Evolutionary conservation across 2,888 invertebrate genomes (phyloP).

Genomic region (Eubasilissa splendida): DNA sequence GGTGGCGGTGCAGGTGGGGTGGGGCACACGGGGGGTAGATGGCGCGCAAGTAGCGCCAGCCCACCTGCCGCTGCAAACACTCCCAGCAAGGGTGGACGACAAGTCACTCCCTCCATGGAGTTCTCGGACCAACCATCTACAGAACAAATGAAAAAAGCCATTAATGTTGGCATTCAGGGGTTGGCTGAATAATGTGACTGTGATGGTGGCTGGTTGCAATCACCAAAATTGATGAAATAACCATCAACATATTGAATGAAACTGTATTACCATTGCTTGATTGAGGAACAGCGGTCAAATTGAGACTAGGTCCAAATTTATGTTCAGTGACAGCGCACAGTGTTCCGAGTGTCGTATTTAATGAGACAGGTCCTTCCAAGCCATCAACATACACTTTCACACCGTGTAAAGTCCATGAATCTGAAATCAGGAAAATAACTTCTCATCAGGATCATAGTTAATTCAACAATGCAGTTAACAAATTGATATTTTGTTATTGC

Average conservation of each 20-base stretch:
- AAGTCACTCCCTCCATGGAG: constrained; percentile 60
- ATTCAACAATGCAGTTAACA: too few relatives aligned
- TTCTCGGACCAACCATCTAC: constrained; percentile 47
- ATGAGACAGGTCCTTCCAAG: constrained; percentile 62
- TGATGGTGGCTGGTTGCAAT: too few relatives aligned
- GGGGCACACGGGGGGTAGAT: constrained; percentile 90
- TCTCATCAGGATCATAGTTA: not conserved
- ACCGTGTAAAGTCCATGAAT: constrained; percentile 48
- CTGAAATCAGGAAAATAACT: constrained; percentile 36
- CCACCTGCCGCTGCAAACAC: constrained; percentile 93
- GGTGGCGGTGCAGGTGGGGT: constrained; percentile 77
- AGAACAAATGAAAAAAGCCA: too few relatives aligned
- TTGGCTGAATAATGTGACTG: too few relatives aligned
- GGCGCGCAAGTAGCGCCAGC: constrained; percentile 88
- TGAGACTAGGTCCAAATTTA: constrained; percentile 67
- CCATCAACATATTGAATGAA: too few relatives aligned
- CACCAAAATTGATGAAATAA: too few relatives aligned
- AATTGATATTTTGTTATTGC: too few relatives aligned
- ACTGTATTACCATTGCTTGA: constrained; percentile 43
- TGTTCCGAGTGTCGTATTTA: constrained; percentile 66
- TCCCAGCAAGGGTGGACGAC: constrained; percentile 76
- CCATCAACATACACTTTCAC: constrained; percentile 54
- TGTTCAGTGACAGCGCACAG: constrained; percentile 66
- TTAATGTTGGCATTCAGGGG: too few relatives aligned
- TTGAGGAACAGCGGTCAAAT: constrained; percentile 62